Percentiles rank a stretch among this genome's conserved stretches.
These are phyloP conservation scores for Palaemon carinicauda DNA, from an alignment of 1,140 invertebrate species.

Conservation along the genomic window DNA sequence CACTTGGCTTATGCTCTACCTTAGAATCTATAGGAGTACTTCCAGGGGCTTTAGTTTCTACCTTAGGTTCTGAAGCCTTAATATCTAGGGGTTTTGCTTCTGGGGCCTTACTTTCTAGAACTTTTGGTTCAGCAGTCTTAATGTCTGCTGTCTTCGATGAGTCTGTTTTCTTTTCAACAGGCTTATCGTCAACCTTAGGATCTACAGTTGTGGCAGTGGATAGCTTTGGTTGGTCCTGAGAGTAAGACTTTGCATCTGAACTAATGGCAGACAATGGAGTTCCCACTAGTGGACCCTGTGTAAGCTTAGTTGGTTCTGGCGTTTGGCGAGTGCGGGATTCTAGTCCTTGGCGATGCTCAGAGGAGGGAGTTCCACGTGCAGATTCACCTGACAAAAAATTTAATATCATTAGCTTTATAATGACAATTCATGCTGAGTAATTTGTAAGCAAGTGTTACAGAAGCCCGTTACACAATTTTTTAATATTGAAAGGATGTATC, in stretches of 20 bases:
- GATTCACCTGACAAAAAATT: constrained; percentile 57
- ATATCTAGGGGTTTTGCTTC: constrained; percentile 26
- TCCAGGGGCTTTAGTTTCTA: constrained; percentile 19
- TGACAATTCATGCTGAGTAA: no score
- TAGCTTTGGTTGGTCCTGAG: constrained; percentile 51
- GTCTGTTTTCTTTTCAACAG: constrained; percentile 26
- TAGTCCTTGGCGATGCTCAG: constrained; percentile 56
- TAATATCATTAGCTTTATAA: no score
- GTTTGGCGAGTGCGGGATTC: constrained; percentile 58
- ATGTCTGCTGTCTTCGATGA: not conserved
- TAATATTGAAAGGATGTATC: no score
- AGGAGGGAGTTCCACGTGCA: constrained; percentile 58
- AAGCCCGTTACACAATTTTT: no score
- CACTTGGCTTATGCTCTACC: constrained; percentile 22
- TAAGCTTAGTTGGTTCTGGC: constrained; percentile 58
- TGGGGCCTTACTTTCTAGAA: constrained; percentile 24
- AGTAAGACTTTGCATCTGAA: constrained; percentile 41
- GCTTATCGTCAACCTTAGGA: constrained; percentile 48
- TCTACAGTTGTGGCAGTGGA: constrained; percentile 47
- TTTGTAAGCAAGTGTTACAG: no score
- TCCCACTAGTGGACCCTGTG: constrained; percentile 57
- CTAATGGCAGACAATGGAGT: constrained; percentile 53
- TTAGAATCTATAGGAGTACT: constrained; percentile 10
- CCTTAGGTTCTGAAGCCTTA: not conserved
- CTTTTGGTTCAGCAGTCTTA: constrained; percentile 16